A percentile compares a stretch with the other conserved stretches of the same genome.
Evolutionary conservation across 2,113 vertebrate genomes (phyloP).

Genomic region (Cyprinodon brontotheroides): DNA sequence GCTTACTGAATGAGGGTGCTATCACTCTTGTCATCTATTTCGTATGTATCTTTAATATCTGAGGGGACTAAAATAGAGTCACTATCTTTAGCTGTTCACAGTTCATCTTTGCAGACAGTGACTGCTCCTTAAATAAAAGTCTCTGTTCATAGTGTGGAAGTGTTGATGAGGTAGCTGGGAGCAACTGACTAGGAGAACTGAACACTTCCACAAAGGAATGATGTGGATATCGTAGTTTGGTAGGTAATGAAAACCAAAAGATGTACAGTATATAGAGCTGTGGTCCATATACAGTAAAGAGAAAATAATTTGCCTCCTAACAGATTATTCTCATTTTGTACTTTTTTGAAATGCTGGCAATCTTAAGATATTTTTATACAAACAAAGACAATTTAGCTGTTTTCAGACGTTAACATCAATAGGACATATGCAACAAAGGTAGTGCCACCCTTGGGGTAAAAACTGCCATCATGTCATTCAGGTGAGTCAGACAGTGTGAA

Average conservation of each 20-base stretch:
- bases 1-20: conserved; percentile 41
- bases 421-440: too few species aligned
- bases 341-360: neutral
- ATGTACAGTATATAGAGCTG: conserved; percentile 19
- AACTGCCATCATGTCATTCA: too few species aligned
- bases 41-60: conserved; percentile 73
- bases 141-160: conserved; percentile 46
- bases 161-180: conserved; percentile 57
- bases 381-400: neutral
- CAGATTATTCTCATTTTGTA: neutral
- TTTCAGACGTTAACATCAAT: neutral
- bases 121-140: conserved; percentile 65
- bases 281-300: neutral
- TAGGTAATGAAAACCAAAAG: conserved; percentile 23
- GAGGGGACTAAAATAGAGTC: conserved; percentile 67
- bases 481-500: too few species aligned
- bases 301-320: neutral
- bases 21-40: conserved; percentile 62
- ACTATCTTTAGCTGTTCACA: conserved; percentile 75
- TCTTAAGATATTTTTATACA: neutral
- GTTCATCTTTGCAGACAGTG: conserved; percentile 69
- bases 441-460: too few species aligned
- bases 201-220: conserved; percentile 22
- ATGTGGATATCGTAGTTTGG: conserved; percentile 31
- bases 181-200: neutral